Base-by-base conservation (phyloP, 53 echinoderm and acorn worm genomes). In the Arbacia lixula region DNA sequence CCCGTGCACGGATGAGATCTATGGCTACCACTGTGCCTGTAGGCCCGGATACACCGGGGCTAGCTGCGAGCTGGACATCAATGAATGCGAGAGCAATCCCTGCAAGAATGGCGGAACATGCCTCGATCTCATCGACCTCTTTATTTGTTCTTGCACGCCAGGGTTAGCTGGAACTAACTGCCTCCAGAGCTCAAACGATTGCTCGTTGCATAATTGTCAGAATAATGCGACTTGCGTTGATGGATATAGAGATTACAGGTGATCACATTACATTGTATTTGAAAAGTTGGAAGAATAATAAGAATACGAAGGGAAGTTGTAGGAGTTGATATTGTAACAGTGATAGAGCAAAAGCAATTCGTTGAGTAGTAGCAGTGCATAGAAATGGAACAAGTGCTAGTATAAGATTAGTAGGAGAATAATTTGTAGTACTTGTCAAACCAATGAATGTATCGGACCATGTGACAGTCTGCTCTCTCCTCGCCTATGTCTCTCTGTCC, bases 71-170 rank as follows among this genome's bases (percentile, higher is more conserved):
- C 40, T 46, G 5, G 34, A 95, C 39, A 89, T 92, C 6, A 74
- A 95, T 72, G 95, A 95, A 14, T 95, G 95, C 46, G 68, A 40
- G 60, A 87, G 87, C 30, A 85, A 76, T 46, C 95, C 82, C 8
- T 81, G 82, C 49, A 81, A 63, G 49, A 24, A 63, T 28, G 64
- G 82, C 5, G 82, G 82, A 1, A 46, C 49, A 3, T 81, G 82
- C 30, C 6, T 78, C 34, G 34, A 83, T 52, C 1, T 11, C 25
- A 56, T 12, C 5, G 29, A 53, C 21, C 12, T 16, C 3, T 74
- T 74, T 34, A 77, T 77, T 37, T 85, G 85, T 21, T 71, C 71
- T 1, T 85, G 85, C 24, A 20, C 60, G 11, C 56, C 72, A 14
- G 85, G 73, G 1, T 85, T 58, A 35, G 56, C 14, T 17, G 85